These are phyloP conservation scores for Antheraea assamensis DNA, from an alignment of 2,888 invertebrate species.

Conservation along the genomic window DNA sequence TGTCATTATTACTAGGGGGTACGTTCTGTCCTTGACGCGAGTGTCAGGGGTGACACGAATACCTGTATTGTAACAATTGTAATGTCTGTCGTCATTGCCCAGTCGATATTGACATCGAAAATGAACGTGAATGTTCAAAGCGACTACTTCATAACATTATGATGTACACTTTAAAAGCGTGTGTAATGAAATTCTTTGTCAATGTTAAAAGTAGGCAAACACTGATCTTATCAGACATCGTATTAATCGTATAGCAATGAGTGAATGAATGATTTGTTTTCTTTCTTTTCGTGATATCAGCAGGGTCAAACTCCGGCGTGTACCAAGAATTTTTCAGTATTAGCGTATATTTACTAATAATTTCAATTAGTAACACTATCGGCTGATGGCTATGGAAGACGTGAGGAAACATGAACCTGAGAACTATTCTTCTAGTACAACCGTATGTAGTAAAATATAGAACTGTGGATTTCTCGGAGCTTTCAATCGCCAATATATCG, in stretches of 20 bases:
- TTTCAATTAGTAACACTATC: too few species aligned
- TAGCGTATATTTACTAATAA: too few species aligned
- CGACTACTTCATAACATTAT: neutral
- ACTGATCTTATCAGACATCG: neutral
- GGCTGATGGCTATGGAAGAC: too few species aligned
- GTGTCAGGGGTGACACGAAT: conserved; percentile 44
- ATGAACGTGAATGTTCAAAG: conserved; percentile 6
- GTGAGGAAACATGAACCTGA: too few species aligned
- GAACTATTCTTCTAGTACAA: too few species aligned
- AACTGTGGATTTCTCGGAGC: too few species aligned
- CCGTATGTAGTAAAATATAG: too few species aligned
- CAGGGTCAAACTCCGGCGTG: too few species aligned
- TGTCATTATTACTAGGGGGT: conserved; percentile 37
- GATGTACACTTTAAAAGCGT: neutral
- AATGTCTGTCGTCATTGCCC: conserved; percentile 30
- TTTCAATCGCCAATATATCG: too few species aligned
- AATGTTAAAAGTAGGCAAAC: neutral
- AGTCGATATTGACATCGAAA: conserved; percentile 21
- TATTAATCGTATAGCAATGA: neutral
- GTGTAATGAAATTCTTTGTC: conserved; percentile 7
- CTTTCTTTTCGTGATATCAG: too few species aligned
- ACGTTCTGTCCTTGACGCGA: conserved; percentile 41
- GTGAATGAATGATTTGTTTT: too few species aligned
- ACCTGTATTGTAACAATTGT: conserved; percentile 25
- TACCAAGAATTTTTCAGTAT: too few species aligned